Evolutionary conservation across 1,140 invertebrate genomes (phyloP), one percentile per base, ranked within the genome.

Genomic region (Drosophila prosaltans): DNA sequence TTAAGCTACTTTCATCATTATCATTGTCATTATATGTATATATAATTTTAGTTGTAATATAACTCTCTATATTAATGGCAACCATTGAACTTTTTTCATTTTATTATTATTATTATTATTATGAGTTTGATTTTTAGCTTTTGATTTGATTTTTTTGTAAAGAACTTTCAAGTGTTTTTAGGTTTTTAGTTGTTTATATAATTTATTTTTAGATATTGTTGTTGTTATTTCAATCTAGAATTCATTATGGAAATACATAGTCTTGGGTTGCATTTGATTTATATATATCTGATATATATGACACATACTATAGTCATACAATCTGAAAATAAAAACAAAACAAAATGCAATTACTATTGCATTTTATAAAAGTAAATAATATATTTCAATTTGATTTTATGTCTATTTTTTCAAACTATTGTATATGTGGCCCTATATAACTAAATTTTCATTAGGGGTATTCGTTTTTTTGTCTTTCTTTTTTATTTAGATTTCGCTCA

Each of bases 381-480:
- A 83, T 62, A 61, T 76, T 74, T 59, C 57, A 21, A 11, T 65
- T 58, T 64, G 26, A 51, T 40, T 65, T 16, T 30, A 30, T 69
- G 69, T 41, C 65, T 41, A 60, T 24, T 21, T 73, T 26, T 68
- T 43, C 65, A 84, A 80, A 68, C 74, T 75, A 65, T 81, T 86
- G 72, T 86, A 85, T 74, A 84, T 80, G 81, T 80, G 81, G 63
- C 65, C 64, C 78, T 80, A 86, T 48, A 77, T 80, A 74, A 74
- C 72, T 74, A 69, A 65, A 2, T 59, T 70, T 67, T 51, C 64
- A 59, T 65, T 58, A 30, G 45, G 41, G 40, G 32, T 36, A 36
- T 36, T 36, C 32, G 32, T 36, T 36, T 59, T 36, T 7, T 36
- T 39, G 45, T 59, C n/a, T n/a, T n/a, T n/a, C n/a, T n/a, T n/a